Base-by-base conservation (phyloP, 2,113 vertebrate genomes). In the Pantherophis guttatus region DNA sequence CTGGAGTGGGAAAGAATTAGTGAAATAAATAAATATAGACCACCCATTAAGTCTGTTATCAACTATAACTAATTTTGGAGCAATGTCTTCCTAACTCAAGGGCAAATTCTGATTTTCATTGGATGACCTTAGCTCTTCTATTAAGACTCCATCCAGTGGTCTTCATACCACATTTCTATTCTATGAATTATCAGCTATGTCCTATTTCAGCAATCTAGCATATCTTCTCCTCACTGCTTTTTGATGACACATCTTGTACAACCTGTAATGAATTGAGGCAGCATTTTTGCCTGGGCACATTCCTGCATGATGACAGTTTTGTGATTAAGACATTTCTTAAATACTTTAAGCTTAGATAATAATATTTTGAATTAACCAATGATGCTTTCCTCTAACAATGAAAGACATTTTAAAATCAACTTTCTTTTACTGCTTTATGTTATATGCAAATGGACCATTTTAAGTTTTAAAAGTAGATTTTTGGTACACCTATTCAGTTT, bases 221-320 rank as follows among this genome's bases (percentile, higher is more conserved):
- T 50, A 93, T 86, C 75, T 93, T 90, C 70, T 90, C 88, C 57
- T 87, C 88, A 90, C 86, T 93, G 88, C 75, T 93, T 93, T 93
- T 90, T 86, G 88, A 93, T 93, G 92, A 90, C 92, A 93, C 88
- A 87, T 90, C 92, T 90, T 93, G 55, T 90, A 90, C 48, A 86
- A 24, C 24, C 57, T 57, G 44, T 86, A 86, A 90, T 90, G 75
- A 93, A 90, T 93, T 53, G 88, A 89, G 23, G 55, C 86, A 89
- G 48, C 88, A 62, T 52, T 93, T 92, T 59, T 52, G 59, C 92
- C 55, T 86, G 70, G 86, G 52, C 53, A 54, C 48, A 90, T 93
- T 93, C 75, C 88, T 93, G 53, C 4, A n/a, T 89, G 86, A 86
- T 62, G 75, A 10, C 13, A 70, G 19, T 85, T 95, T 93, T 93